Percentiles rank a stretch among this genome's conserved stretches.
These are phyloP conservation scores for Trididemnum miniatum DNA, from an alignment of 23 tunicate genomes.

Conservation along the genomic window DNA sequence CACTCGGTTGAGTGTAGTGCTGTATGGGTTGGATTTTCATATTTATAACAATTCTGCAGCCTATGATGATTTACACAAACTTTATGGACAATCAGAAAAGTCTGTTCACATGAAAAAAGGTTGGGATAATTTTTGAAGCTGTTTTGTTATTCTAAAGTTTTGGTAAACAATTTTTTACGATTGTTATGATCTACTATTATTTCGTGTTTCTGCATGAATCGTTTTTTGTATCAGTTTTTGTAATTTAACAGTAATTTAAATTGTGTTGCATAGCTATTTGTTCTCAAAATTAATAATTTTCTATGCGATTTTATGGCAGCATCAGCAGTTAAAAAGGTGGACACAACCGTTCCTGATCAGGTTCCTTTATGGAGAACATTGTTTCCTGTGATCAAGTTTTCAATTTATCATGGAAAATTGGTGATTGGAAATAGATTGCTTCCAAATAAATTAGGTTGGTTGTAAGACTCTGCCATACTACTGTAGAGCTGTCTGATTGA, in stretches of 20 bases:
- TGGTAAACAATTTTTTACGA: too few relatives aligned
- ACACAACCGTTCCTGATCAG: slow-evolving; percentile 7
- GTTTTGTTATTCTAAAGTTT: too few relatives aligned
- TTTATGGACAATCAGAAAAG: neutral
- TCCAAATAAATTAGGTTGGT: slow-evolving; percentile 71
- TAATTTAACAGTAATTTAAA: too few relatives aligned
- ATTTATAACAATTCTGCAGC: slow-evolving; percentile 47
- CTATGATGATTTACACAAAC: slow-evolving; percentile 40
- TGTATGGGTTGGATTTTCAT: slow-evolving; percentile 60
- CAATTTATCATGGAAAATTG: slow-evolving; percentile 54
- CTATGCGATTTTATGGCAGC: too few relatives aligned
- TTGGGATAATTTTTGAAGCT: too few relatives aligned
- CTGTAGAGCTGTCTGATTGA: too few relatives aligned
- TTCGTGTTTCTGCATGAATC: too few relatives aligned
- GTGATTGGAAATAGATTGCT: slow-evolving; percentile 65
- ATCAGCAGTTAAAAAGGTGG: neutral
- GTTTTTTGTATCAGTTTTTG: too few relatives aligned
- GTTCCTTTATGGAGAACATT: slow-evolving; percentile 76
- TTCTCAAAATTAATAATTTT: too few relatives aligned
- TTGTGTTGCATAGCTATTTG: too few relatives aligned
- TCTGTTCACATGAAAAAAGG: too few relatives aligned
- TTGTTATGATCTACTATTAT: too few relatives aligned
- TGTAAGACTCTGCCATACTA: neutral
- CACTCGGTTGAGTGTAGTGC: slow-evolving; percentile 62
- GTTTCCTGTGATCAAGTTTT: slow-evolving; percentile 78